These are phyloP conservation scores for Hemicentrotus pulcherrimus DNA, from an alignment of 35 echinoderm and acorn worm genomes.

Conservation along the genomic window DNA sequence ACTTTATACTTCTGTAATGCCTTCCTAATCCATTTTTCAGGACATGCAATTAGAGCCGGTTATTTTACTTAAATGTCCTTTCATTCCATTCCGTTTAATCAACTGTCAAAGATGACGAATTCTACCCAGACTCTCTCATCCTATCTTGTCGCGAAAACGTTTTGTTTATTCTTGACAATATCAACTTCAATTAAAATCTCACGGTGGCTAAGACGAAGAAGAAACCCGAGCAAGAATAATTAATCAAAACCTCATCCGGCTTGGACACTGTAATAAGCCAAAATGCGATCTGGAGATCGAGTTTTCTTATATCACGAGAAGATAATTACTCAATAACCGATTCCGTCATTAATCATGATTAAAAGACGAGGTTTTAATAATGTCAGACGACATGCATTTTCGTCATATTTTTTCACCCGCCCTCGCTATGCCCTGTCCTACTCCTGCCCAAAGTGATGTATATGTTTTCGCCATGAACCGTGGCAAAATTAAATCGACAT, in stretches of 20 bases:
- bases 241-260: not conserved
- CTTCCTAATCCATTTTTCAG: not conserved
- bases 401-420: constrained; percentile 7
- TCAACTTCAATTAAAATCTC: constrained; percentile 13
- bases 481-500: not conserved
- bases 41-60: constrained; percentile 9
- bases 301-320: not conserved
- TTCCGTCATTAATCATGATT: not conserved
- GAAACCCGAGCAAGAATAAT: not conserved
- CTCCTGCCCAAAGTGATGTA: not conserved
- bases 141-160: not conserved
- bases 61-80: not conserved
- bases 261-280: not conserved
- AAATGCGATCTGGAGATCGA: constrained; percentile 10
- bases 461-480: not conserved
- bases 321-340: not conserved
- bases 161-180: not conserved
- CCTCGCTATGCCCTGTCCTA: not conserved
- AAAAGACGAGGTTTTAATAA: not conserved
- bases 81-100: not conserved
- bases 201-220: not conserved
- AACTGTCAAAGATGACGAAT: not conserved
- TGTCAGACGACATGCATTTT: not conserved
- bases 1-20: not conserved
- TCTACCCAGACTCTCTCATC: not conserved